Conservation (phyloP, 2,113 vertebrate species). For the Mirounga angustirostris region DNA sequence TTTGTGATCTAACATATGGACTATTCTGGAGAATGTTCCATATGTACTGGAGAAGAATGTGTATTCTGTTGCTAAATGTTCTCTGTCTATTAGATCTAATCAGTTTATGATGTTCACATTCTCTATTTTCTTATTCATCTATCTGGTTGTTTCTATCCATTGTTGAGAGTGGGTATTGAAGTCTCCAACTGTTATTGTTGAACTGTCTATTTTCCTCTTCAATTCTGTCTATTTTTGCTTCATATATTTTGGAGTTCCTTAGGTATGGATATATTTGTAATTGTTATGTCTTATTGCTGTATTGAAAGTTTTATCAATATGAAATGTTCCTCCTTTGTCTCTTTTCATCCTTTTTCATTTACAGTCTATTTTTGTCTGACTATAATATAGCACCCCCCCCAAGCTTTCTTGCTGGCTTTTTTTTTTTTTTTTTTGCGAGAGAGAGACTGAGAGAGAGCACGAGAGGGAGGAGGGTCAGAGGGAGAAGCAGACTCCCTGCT, state of each 20-base stretch:
- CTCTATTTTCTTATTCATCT: not conserved
- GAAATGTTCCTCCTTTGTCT: not conserved
- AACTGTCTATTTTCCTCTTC: not conserved
- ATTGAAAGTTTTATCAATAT: not conserved
- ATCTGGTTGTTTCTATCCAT: not conserved
- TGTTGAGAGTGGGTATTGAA: not conserved
- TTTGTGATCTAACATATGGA: not conserved
- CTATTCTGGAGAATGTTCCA: not conserved
- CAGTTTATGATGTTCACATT: not conserved
- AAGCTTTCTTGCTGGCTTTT: too few relatives aligned
- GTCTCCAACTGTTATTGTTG: not conserved
- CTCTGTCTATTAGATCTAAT: not conserved
- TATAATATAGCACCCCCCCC: too few relatives aligned
- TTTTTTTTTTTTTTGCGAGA: too few relatives aligned
- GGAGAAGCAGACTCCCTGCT: too few relatives aligned
- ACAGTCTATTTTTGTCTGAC: too few relatives aligned
- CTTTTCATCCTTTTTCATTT: too few relatives aligned
- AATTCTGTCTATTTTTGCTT: not conserved
- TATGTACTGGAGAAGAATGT: not conserved
- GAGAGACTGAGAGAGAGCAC: too few relatives aligned
- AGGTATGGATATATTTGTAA: not conserved
- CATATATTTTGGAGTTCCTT: not conserved
- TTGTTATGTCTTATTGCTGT: not conserved
- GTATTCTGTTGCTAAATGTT: not conserved
- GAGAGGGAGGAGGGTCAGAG: too few relatives aligned